These are phyloP conservation scores for Typhlomys cinereus DNA, from an alignment of 2,113 vertebrate species.

Conservation along the genomic window DNA sequence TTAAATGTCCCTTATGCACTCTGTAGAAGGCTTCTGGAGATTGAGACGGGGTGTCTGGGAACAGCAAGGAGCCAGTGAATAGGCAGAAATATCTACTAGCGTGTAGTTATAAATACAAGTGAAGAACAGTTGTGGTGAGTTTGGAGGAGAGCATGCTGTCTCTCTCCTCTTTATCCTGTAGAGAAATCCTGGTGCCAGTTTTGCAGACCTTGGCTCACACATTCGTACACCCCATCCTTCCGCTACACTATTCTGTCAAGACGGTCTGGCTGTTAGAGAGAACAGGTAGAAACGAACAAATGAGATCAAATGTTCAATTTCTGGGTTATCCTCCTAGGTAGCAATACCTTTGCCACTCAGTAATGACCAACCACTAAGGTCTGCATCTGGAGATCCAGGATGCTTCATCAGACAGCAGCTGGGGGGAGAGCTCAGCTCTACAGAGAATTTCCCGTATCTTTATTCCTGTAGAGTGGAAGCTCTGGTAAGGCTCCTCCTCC, in stretches of 20 bases:
- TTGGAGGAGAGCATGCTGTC: too few relatives aligned
- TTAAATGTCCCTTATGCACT: neutral
- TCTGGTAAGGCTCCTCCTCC: too few relatives aligned
- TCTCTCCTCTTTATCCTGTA: neutral
- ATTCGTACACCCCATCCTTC: neutral
- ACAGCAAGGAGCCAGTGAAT: neutral
- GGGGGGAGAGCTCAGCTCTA: accelerated
- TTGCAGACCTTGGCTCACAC: neutral
- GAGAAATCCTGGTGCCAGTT: neutral
- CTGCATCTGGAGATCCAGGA: too few relatives aligned
- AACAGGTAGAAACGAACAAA: neutral
- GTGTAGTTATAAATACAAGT: neutral
- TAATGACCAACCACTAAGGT: neutral
- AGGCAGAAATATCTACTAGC: neutral
- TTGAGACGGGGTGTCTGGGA: neutral
- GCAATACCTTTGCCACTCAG: neutral
- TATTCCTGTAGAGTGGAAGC: accelerated
- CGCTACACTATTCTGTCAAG: neutral
- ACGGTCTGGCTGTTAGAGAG: neutral
- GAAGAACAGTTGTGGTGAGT: neutral
- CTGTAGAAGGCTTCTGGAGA: neutral
- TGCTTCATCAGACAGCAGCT: accelerated
- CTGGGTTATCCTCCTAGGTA: neutral
- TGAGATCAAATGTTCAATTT: neutral
- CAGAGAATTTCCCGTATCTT: neutral